Conservation (phyloP, 37 sponge, comb jelly and placozoan species). For the Mnemiopsis leidyi region DNA sequence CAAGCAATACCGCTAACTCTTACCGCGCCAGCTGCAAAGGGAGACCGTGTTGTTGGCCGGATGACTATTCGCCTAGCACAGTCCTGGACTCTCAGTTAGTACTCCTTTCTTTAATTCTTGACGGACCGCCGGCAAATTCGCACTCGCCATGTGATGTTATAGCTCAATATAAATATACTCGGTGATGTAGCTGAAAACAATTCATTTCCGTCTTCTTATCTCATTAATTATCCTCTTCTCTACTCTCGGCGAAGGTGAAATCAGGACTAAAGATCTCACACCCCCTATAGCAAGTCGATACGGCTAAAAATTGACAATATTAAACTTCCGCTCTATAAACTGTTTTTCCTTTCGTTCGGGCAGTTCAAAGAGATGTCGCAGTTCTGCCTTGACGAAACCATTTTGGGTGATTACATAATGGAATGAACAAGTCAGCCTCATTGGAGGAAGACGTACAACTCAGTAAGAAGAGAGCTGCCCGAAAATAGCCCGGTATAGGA, state of each 20-base stretch:
- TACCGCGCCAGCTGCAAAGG: background rate
- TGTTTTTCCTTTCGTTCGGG: too few species aligned
- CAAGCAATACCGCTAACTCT: background rate
- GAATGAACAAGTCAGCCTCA: background rate
- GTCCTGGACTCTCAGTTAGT: too few species aligned
- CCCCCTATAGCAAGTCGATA: too few species aligned
- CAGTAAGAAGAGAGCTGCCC: background rate
- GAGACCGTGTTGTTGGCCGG: background rate
- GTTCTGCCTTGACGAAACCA: background rate
- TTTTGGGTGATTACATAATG: background rate
- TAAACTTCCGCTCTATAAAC: too few species aligned
- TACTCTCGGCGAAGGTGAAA: background rate
- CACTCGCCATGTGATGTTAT: too few species aligned
- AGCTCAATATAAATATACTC: too few species aligned
- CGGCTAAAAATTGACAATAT: too few species aligned
- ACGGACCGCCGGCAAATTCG: too few species aligned
- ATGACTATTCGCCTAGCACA: background rate
- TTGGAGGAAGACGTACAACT: background rate
- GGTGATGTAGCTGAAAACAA: background rate
- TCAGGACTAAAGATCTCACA: background rate
- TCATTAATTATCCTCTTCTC: background rate
- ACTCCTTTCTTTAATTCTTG: too few species aligned
- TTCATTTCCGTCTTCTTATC: background rate
- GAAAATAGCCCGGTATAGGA: background rate
- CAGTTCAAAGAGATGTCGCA: too few species aligned